These are phyloP conservation scores for Actias luna DNA, from an alignment of 2,888 invertebrate species.

Conservation along the genomic window DNA sequence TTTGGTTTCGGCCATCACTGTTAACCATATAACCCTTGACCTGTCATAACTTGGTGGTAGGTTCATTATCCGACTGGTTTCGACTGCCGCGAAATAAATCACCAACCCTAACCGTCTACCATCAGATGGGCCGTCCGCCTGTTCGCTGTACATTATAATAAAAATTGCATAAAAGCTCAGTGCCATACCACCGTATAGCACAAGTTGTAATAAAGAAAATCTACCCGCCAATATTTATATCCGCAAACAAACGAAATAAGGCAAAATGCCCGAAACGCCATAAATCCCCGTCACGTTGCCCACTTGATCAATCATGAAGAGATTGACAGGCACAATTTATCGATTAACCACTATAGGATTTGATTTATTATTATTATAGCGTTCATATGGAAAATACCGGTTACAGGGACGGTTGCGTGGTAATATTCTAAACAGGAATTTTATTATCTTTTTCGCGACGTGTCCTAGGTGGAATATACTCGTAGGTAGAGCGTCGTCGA, in stretches of 20 bases:
- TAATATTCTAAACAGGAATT: not conserved
- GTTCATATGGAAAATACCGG: not conserved
- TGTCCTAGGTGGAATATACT: constrained; percentile 38
- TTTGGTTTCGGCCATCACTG: too few species aligned
- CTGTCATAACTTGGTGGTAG: too few species aligned
- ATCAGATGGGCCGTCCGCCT: too few species aligned
- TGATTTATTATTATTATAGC: not conserved
- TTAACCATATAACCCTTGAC: too few species aligned
- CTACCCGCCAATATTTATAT: not conserved
- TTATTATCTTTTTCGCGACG: constrained; percentile 12
- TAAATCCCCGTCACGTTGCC: constrained; percentile 11
- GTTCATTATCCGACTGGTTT: too few species aligned
- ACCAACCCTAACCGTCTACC: too few species aligned
- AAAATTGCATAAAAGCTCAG: too few species aligned
- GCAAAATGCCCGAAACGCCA: not conserved
- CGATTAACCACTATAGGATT: constrained; percentile 4
- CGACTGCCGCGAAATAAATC: too few species aligned
- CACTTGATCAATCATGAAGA: constrained; percentile 10
- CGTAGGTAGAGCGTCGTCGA: constrained; percentile 22
- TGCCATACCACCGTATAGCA: too few species aligned
- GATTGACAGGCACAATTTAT: constrained; percentile 10
- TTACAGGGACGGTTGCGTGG: not conserved
- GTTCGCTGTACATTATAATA: too few species aligned
- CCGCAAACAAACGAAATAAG: not conserved
- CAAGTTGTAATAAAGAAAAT: not conserved